Percentiles rank a stretch among this genome's conserved stretches.
These are phyloP conservation scores for Tetraneura akinire DNA, from an alignment of 1,140 invertebrate genomes.

Conservation along the genomic window DNA sequence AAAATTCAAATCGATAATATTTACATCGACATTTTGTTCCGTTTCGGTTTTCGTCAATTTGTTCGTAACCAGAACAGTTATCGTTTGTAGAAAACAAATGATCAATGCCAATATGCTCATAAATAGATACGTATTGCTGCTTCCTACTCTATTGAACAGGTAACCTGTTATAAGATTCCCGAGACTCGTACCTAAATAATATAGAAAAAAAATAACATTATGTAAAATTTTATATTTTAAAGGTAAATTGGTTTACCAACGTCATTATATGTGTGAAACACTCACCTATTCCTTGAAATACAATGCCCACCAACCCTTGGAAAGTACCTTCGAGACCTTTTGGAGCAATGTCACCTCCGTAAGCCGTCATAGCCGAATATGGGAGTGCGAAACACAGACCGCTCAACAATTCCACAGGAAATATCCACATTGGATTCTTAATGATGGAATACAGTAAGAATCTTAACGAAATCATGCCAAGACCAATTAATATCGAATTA, in stretches of 20 bases:
- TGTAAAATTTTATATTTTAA: too few species aligned
- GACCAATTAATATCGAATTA: neutral
- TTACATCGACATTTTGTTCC: too few species aligned
- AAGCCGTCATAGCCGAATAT: slow-evolving; percentile 85
- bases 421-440: slow-evolving; percentile 75
- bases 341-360: slow-evolving; percentile 80
- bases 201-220: neutral
- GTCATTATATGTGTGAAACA: neutral
- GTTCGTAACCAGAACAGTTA: neutral
- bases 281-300: slow-evolving; percentile 80
- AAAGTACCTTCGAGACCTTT: slow-evolving; percentile 82
- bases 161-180: neutral
- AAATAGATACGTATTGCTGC: neutral
- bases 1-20: too few species aligned
- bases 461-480: slow-evolving; percentile 56
- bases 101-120: neutral
- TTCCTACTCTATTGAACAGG: neutral
- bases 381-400: slow-evolving; percentile 62
- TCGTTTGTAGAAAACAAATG: neutral
- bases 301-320: slow-evolving; percentile 79
- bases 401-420: slow-evolving; percentile 83
- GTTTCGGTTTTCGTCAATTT: too few species aligned
- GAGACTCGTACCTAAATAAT: neutral
- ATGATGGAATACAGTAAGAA: slow-evolving; percentile 82
- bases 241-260: neutral